A percentile compares a stretch with the other conserved stretches of the same genome.
phyloP scores from a whole-genome alignment of 2,888 invertebrate species.

The Ceramica pisi region DNA sequence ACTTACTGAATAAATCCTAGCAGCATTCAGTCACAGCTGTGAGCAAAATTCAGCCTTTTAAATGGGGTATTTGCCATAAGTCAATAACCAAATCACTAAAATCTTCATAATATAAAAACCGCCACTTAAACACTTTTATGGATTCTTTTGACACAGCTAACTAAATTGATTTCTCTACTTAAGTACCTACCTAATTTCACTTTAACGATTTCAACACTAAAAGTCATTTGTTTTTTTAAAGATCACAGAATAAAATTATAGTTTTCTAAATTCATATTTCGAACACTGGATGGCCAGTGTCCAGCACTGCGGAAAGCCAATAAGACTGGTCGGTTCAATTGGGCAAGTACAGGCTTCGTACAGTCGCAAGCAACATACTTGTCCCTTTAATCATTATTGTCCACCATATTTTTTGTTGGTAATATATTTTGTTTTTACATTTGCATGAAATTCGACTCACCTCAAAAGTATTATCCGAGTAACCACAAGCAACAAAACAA shows the following conservation, averaged over 20 bases:
- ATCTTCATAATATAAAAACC: not conserved
- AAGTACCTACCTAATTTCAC: conserved; percentile 3
- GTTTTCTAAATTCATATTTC: conserved; percentile 33
- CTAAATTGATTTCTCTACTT: conserved; percentile 8
- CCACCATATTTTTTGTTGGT: not conserved
- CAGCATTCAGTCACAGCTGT: not conserved
- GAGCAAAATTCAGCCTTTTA: conserved; percentile 7
- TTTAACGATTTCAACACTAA: not conserved
- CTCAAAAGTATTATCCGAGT: not conserved
- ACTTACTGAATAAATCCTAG: not conserved
- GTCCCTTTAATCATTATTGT: not conserved
- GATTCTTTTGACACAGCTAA: conserved; percentile 19
- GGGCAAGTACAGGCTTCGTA: conserved; percentile 44
- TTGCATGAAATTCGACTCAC: conserved; percentile 21
- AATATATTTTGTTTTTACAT: not conserved
- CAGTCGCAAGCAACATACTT: conserved; percentile 49
- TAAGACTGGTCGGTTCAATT: conserved; percentile 61
- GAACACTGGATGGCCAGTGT: conserved; percentile 32
- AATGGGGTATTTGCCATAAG: not conserved
- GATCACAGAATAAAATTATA: conserved; percentile 16
- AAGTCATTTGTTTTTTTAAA: not conserved
- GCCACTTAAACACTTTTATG: conserved; percentile 37
- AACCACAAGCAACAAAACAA: not conserved
- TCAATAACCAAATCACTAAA: conserved; percentile 14
- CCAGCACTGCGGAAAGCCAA: conserved; percentile 48